A percentile compares a stretch with the other conserved stretches of the same genome.
phyloP scores from a whole-genome alignment of 2,113 vertebrate species.

The Geococcyx californianus region DNA sequence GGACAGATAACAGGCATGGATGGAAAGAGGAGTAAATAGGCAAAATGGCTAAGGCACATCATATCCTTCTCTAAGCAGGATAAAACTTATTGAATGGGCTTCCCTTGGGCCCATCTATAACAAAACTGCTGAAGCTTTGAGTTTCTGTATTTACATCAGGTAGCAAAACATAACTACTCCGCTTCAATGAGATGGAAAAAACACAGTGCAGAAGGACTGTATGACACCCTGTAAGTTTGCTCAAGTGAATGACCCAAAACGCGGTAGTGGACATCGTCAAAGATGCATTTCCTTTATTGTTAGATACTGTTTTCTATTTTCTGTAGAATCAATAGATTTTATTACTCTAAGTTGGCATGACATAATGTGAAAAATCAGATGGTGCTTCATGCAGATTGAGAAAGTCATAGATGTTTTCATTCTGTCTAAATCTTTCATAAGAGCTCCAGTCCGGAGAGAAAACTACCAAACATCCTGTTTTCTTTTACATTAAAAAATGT shows the following conservation, averaged over 20 bases:
- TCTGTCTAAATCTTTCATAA: conserved; percentile 5
- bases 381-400: conserved; percentile 1
- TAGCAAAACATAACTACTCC: neutral
- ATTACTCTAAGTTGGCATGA: neutral
- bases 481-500: neutral
- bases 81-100: neutral
- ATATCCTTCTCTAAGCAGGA: neutral
- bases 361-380: conserved; percentile 30
- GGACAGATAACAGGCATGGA: neutral
- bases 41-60: neutral
- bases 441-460: neutral
- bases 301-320: conserved; percentile 3
- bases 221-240: neutral
- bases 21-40: neutral
- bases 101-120: neutral
- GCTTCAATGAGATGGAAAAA: neutral
- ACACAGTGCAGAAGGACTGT: neutral
- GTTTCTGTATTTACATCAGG: neutral
- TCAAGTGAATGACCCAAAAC: neutral
- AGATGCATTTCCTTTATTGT: neutral
- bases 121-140: neutral
- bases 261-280: neutral
- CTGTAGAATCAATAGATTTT: conserved; percentile 11
- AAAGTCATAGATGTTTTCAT: conserved; percentile 12
- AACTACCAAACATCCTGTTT: neutral